phyloP scores from a whole-genome alignment of 23 tunicate genomes.

The Styela plicata region DNA sequence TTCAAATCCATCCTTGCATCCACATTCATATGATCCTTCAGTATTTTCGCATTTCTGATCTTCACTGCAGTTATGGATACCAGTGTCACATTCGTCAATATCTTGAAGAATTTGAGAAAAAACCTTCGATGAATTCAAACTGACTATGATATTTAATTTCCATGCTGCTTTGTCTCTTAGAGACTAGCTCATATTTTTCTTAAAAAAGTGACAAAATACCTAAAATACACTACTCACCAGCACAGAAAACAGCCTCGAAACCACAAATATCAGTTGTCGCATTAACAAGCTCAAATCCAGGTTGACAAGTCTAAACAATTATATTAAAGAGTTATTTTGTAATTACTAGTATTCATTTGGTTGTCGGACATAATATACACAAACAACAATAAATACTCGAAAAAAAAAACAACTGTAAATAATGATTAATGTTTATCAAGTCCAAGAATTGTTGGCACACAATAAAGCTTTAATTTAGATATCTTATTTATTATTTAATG shows the following conservation, averaged over 20 bases:
- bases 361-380: too few species aligned
- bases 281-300: background rate
- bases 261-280: background rate
- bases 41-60: slow-evolving; percentile 29
- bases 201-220: too few species aligned
- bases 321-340: background rate
- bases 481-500: too few species aligned
- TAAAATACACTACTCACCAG: slow-evolving; percentile 26
- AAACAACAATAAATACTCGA: too few species aligned
- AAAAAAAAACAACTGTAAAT: too few species aligned
- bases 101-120: slow-evolving; percentile 6
- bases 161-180: too few species aligned
- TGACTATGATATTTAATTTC: too few species aligned
- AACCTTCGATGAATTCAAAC: background rate
- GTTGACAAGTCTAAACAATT: background rate
- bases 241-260: background rate
- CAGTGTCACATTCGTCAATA: slow-evolving; percentile 32
- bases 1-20: slow-evolving; percentile 28
- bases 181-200: too few species aligned
- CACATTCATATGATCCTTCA: slow-evolving; percentile 30
- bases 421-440: too few species aligned
- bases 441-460: too few species aligned
- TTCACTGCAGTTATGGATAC: background rate
- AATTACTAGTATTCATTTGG: too few species aligned
- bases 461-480: too few species aligned